Evolutionary conservation across 2,113 vertebrate species (phyloP), one percentile per base, ranked within the genome.

Genomic region (Eretmochelys imbricata): DNA sequence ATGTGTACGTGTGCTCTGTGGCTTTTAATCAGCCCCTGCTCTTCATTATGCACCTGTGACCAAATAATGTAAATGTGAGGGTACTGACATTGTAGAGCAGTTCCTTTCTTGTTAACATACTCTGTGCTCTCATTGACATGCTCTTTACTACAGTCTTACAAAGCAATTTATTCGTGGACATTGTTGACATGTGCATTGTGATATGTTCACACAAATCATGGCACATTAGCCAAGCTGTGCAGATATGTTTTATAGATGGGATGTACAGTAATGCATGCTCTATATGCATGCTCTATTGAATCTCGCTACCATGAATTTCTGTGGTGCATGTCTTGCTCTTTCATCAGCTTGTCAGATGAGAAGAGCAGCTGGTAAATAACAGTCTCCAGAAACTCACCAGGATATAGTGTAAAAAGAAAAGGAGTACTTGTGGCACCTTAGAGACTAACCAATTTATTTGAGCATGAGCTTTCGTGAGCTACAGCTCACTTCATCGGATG

Each of bases 191-290:
- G 42, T 42, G 42, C 42, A 42, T 42, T 42, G 42, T 42, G 42
- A 42, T 42, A 42, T 42, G 42, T 42, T 42, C 42, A 42, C 42
- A 42, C 42, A 42, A 42, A 42, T 42, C 42, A 5, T 42, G 54
- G 3, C 35, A 22, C 1, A 14, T 51, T 31, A 78, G 10, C 6
- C 55, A 46, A 24, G 13, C 35, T n/a, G 22, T 62, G 6, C 1
- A 90, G 80, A 20, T 46, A 1, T 48, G 72, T 6, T n/a, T 3
- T 0, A 0, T 14, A 55, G 4, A 54, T 62, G 8, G 51, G 27
- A 0, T 2, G 4, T 42, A 82, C 35, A 1, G 14, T 62, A 90
- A 31, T 42, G 42, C 42, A 42, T 42, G 42, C 42, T 42, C 25
- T 20, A 50, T 4, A 19, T 53, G n/a, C 13, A 14, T 76, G 8